These are phyloP conservation scores for Agrotis segetum DNA, from an alignment of 2,888 invertebrate genomes.

Conservation along the genomic window DNA sequence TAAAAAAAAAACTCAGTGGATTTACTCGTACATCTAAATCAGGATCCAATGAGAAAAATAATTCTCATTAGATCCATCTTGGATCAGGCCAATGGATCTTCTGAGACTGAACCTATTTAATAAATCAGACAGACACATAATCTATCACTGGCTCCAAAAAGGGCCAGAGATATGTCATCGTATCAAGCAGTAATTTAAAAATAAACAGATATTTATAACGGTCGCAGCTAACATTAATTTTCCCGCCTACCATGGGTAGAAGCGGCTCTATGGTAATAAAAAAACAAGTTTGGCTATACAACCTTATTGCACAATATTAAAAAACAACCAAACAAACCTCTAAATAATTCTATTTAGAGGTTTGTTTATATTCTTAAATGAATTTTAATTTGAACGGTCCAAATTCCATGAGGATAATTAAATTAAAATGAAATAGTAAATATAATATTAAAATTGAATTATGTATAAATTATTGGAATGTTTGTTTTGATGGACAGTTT, in stretches of 20 bases:
- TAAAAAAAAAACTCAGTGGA: too few relatives aligned
- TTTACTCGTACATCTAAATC: too few relatives aligned
- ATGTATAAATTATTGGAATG: not conserved
- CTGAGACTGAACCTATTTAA: not conserved
- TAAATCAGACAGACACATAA: not conserved
- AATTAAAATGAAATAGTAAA: not conserved
- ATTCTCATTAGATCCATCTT: too few relatives aligned
- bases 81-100: too few relatives aligned
- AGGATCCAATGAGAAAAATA: too few relatives aligned
- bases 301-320: slow-evolving; percentile 44
- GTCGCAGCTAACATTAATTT: slow-evolving; percentile 26
- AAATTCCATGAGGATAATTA: slow-evolving; percentile 12
- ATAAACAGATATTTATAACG: slow-evolving; percentile 24
- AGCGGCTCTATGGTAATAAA: slow-evolving; percentile 10
- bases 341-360: too few relatives aligned
- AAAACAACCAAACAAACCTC: slow-evolving; percentile 12
- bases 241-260: slow-evolving; percentile 14
- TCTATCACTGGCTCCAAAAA: slow-evolving; percentile 1
- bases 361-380: too few relatives aligned
- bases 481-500: not conserved
- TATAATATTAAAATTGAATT: not conserved
- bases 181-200: slow-evolving; percentile 7
- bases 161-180: slow-evolving; percentile 3
- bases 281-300: slow-evolving; percentile 29
- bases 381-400: not conserved